Evolutionary conservation across 2,113 vertebrate genomes (phyloP).

Genomic region (Ceyx margarethae): DNA sequence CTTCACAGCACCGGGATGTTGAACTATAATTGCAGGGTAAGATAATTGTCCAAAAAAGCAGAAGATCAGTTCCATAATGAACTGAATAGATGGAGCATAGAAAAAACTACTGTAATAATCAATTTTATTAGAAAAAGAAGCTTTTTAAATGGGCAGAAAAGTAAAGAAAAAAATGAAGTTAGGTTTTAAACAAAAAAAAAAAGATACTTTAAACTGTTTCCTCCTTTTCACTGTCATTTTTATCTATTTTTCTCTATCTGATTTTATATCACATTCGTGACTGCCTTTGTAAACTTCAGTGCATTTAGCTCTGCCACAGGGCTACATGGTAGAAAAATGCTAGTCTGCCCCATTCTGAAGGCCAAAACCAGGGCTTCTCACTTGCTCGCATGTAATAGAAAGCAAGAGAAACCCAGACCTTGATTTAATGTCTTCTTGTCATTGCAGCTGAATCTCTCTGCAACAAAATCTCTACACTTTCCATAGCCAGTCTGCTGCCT

Average conservation of each 20-base stretch:
- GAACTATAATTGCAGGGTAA: neutral
- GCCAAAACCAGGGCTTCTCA: neutral
- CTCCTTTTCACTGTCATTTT: neutral
- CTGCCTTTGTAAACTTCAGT: neutral
- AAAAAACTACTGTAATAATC: neutral
- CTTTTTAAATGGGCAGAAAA: neutral
- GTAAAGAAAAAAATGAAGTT: neutral
- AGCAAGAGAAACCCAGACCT: neutral
- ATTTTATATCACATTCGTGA: neutral
- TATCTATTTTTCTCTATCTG: neutral
- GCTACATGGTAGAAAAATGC: neutral
- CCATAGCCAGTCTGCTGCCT: neutral
- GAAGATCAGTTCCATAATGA: neutral
- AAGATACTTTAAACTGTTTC: neutral
- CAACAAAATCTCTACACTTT: neutral
- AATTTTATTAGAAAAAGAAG: neutral
- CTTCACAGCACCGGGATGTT: neutral
- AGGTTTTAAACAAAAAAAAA: neutral
- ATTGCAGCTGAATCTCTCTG: neutral
- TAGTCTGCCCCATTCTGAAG: neutral
- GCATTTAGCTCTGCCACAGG: neutral
- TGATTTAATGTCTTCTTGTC: neutral
- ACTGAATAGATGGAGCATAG: neutral
- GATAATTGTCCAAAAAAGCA: neutral
- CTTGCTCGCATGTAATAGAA: accelerated